Base-by-base conservation (phyloP, 2,797 vertebrate genomes). In the Rhabdomys pumilio region DNA sequence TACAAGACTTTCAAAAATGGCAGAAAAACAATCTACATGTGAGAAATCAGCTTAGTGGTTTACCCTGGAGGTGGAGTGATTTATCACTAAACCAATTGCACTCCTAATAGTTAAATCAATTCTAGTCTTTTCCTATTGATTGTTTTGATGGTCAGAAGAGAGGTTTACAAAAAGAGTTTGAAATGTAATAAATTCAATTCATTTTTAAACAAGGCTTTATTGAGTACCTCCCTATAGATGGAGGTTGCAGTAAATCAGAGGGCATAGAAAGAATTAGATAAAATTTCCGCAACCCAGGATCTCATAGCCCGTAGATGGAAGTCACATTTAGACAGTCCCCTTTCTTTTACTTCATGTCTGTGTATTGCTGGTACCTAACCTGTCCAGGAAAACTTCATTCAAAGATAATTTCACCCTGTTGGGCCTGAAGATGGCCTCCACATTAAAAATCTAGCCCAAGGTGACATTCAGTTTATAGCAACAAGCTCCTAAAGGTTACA, bases 61-160 rank as follows among this genome's bases (percentile, higher is more conserved):
- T 93, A 90, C 72, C 38, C 38, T 84, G 20, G 24, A 67, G 57
- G 69, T 89, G 14, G 19, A 91, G 76, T 10, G 5, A 96, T 91
- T 94, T 93, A 86, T 89, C 93, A 95, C 93, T 69, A 69, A 92
- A 76, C 65, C 67, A 87, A 73, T 95, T 95, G 93, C 31, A 61
- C 57, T 41, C 20, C 63, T 86, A 93, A 93, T 34, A 96, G 72
- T 95, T 93, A 86, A 86, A 86, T 96, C 91, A 84, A 61, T 95
- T 94, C 89, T 86, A 50, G 83, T 89, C 17, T 82, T 84, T 95
- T 83, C 79, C 72, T 79, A 95, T 83, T 91, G 89, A 86, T 87
- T 95, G 90, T 72, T 95, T 83, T 57, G 22, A 94, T 82, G 73
- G 80, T 91, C 80, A 93, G 38, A 61, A 96, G 69, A 72, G 67